These are phyloP conservation scores for Lontra canadensis DNA, from an alignment of 2,113 vertebrate species.

Conservation along the genomic window DNA sequence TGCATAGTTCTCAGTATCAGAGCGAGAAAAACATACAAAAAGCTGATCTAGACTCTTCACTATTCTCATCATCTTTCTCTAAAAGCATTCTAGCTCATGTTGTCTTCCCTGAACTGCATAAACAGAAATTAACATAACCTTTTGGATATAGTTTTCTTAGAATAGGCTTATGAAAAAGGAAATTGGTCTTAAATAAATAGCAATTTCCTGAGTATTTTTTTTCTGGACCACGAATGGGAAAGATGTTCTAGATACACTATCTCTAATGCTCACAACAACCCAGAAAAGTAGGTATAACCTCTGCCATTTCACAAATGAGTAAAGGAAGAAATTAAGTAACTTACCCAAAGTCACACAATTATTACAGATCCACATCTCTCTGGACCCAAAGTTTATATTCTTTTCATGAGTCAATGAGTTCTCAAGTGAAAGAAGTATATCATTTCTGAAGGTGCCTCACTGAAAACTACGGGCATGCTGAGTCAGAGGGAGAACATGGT, in stretches of 20 bases:
- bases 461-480: slow-evolving; percentile 25
- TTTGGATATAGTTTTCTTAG: background rate
- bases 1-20: background rate
- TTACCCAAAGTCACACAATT: background rate
- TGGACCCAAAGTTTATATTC: background rate
- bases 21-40: background rate
- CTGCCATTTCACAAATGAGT: slow-evolving; percentile 18
- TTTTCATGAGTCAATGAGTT: background rate
- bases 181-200: slow-evolving; percentile 30
- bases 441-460: slow-evolving; percentile 48
- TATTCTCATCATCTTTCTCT: background rate
- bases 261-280: slow-evolving; percentile 13
- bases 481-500: slow-evolving; percentile 60
- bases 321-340: slow-evolving; percentile 39
- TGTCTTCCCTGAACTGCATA: background rate
- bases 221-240: background rate
- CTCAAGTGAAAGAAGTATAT: background rate
- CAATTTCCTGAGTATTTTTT: background rate
- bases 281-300: background rate
- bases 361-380: background rate
- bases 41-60: background rate
- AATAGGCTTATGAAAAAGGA: slow-evolving; percentile 1
- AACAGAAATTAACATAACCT: background rate
- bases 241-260: background rate
- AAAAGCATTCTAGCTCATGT: background rate